Base-by-base conservation (phyloP, 2,113 vertebrate genomes). In the Paradoxurus hermaphroditus region DNA sequence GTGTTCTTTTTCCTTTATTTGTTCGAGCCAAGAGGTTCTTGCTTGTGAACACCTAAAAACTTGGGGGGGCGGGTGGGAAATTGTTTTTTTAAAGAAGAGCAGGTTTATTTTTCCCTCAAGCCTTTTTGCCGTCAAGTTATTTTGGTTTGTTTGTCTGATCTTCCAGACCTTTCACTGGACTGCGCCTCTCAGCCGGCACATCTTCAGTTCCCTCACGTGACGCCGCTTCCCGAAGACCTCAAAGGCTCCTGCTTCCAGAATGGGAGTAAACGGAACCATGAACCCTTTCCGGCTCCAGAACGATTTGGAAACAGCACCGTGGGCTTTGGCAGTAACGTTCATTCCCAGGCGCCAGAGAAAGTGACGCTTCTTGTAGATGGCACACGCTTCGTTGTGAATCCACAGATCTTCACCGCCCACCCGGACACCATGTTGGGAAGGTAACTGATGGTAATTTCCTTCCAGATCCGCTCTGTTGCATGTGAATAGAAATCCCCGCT, bases 391-490 rank as follows among this genome's bases (percentile, higher is more conserved):
- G 98, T 99, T 39, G 99, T 99, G 93, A 99, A 99, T 29, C 99
- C 99, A 7, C 98, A 98, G 25, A 99, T 99, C 90, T 99, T 99
- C 97, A 99, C 99, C 18, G 99, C 98, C 95, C 99, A 99, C 93
- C 99, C 99, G 29, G 99, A 99, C 21, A 99, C 99, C 49, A 99
- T 99, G 99, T 97, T 99, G 97, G 99, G 99, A 90, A 99, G 99
- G 99, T 99, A 96, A 67, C 49, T 94, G 77, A 18, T 72, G 59
- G 51, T 56, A 3, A 51, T 67, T 91, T 83, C 46, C 90, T 93
- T 70, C 18, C 41, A 83, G 3, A 36, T 85, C 36, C 18, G 41
- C 83, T 88, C 34, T 94, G 9, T 86, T 89, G 41, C 63, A 31
- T 91, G 2, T 59, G 75, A 85, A 36, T 15, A 81, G 68, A 95